Evolutionary conservation across 2,888 invertebrate species (phyloP).

Genomic region (Odontocerum albicorne): DNA sequence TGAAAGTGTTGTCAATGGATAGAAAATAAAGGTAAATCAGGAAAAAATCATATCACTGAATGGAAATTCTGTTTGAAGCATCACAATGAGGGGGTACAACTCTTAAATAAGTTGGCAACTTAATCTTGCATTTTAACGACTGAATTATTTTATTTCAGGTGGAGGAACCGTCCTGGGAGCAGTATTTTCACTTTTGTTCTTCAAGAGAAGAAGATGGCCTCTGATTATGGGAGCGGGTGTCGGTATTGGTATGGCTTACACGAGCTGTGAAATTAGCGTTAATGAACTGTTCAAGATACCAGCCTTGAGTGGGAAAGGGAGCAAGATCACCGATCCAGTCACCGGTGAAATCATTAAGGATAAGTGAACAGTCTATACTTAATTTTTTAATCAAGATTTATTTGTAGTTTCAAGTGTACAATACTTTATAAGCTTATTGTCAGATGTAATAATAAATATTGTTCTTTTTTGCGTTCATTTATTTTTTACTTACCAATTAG

Average conservation of each 20-base stretch:
- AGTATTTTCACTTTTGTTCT: slow-evolving; percentile 79
- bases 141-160: slow-evolving; percentile 58
- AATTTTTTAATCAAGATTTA: too few relatives aligned
- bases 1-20: too few relatives aligned
- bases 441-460: too few relatives aligned
- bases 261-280: slow-evolving; percentile 73
- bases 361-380: too few relatives aligned
- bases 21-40: too few relatives aligned
- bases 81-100: too few relatives aligned
- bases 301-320: slow-evolving; percentile 17
- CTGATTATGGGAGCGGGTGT: slow-evolving; percentile 84
- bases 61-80: too few relatives aligned
- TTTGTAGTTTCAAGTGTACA: slow-evolving; percentile 18
- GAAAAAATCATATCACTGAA: too few relatives aligned
- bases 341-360: slow-evolving; percentile 25
- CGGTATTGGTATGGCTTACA: slow-evolving; percentile 88
- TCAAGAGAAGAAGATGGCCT: slow-evolving; percentile 85
- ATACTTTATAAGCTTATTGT: too few relatives aligned
- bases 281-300: slow-evolving; percentile 39
- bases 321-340: slow-evolving; percentile 23
- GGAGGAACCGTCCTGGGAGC: slow-evolving; percentile 69
- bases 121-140: neutral
- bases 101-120: too few relatives aligned
- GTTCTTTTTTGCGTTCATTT: too few relatives aligned
- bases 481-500: too few relatives aligned